Percentiles rank a stretch among this genome's conserved stretches.
Conservation (phyloP, 2,113 vertebrate genomes). For the Todiramphus chloris region DNA sequence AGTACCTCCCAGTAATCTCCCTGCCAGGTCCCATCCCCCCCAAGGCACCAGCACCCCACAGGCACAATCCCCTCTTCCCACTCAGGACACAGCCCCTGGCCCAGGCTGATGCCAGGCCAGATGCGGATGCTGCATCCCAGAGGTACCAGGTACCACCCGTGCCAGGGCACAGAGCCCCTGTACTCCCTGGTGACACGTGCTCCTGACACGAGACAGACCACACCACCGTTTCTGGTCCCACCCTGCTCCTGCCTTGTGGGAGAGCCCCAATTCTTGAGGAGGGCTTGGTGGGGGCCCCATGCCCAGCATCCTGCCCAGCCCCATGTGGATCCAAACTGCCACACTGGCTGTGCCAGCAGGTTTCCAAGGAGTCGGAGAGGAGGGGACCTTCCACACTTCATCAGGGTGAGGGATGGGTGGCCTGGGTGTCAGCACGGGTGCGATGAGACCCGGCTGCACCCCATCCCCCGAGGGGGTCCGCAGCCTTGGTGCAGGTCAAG, state of each 20-base stretch:
- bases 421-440: fast-evolving
- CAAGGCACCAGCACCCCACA: fast-evolving
- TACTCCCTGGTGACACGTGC: background rate
- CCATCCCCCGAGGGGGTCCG: fast-evolving
- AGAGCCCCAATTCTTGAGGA: background rate
- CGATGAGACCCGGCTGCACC: background rate
- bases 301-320: background rate
- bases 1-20: background rate
- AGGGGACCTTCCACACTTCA: fast-evolving
- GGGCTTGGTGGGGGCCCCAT: fast-evolving
- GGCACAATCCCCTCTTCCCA: background rate
- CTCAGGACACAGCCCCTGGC: background rate
- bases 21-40: background rate
- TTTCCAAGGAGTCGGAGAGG: fast-evolving
- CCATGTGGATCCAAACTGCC: fast-evolving
- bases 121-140: background rate
- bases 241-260: background rate
- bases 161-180: fast-evolving
- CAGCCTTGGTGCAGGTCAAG: background rate
- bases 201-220: background rate
- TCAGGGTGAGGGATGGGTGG: background rate
- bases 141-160: background rate
- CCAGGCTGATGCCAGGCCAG: background rate
- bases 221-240: background rate
- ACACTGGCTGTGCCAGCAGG: fast-evolving